phyloP scores from a whole-genome alignment of 2,113 vertebrate species.

The Pagrus major region DNA sequence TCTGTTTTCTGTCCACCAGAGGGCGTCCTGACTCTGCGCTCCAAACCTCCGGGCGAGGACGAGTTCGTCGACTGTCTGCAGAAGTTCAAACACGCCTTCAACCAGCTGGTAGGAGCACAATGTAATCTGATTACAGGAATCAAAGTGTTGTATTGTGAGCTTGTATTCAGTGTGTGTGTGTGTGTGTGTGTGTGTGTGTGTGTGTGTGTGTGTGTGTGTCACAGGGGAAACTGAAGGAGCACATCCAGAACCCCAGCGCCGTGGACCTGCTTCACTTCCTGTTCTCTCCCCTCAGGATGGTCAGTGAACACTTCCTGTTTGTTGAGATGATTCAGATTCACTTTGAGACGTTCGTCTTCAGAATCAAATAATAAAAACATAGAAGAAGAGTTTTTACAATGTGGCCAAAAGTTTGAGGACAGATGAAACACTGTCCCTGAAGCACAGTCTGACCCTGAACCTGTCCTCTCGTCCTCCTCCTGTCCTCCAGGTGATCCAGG shows the following conservation, averaged over 20 bases:
- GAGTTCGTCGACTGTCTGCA: conserved; percentile 97
- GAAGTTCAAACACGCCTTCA: conserved; percentile 98
- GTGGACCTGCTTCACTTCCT: conserved; percentile 94
- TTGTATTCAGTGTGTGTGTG: neutral
- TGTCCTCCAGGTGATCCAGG: conserved; percentile 90
- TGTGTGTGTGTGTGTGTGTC: conserved; percentile 42
- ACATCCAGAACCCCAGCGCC: conserved; percentile 96
- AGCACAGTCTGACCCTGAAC: neutral
- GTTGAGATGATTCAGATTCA: too few relatives aligned
- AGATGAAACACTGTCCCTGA: too few relatives aligned
- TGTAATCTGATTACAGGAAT: neutral
- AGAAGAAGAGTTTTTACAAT: too few relatives aligned
- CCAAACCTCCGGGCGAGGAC: conserved; percentile 90
- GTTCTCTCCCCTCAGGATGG: conserved; percentile 94
- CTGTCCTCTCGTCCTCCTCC: neutral
- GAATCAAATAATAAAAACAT: too few relatives aligned
- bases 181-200: conserved; percentile 37
- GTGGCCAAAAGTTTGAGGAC: too few relatives aligned
- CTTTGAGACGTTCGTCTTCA: too few relatives aligned
- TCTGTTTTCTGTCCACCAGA: conserved; percentile 84
- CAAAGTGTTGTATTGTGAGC: neutral
- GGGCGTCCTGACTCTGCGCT: conserved; percentile 95
- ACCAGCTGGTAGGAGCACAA: conserved; percentile 89
- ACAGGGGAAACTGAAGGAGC: conserved; percentile 91
- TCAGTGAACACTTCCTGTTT: conserved; percentile 5